Evolutionary conservation across 2,113 vertebrate genomes (phyloP).

Genomic region (Haliaeetus leucogaster): DNA sequence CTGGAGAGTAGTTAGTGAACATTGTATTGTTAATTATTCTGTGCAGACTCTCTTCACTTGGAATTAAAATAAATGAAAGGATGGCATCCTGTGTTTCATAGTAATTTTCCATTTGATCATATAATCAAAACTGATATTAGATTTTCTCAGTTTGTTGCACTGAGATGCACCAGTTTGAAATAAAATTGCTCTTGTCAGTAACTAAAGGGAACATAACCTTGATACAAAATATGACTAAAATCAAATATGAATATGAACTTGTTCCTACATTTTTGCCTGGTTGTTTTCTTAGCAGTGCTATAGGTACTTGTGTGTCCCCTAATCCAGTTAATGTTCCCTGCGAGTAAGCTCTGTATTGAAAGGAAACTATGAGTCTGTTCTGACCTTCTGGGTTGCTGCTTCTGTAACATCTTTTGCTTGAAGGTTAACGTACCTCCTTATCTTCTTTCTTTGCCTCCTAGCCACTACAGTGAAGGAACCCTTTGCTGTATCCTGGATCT

Average conservation of each 20-base stretch:
- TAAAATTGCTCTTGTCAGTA: neutral
- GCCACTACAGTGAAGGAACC: fast-evolving
- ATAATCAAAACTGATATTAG: neutral
- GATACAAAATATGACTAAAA: neutral
- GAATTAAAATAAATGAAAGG: neutral
- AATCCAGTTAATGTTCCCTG: neutral
- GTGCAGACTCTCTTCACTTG: neutral
- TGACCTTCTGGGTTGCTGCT: neutral
- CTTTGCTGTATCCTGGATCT: neutral
- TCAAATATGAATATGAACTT: neutral
- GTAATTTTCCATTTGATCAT: neutral
- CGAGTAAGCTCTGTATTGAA: neutral
- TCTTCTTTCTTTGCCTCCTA: neutral
- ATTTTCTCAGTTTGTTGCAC: neutral
- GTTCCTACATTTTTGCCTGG: neutral
- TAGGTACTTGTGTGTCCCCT: neutral
- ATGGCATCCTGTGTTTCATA: neutral
- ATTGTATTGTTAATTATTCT: neutral
- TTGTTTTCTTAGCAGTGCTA: neutral
- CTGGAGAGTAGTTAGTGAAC: neutral
- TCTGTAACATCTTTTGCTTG: neutral
- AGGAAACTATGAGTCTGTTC: neutral
- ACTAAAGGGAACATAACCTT: neutral
- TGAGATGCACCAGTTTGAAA: neutral
- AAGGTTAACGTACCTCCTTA: neutral